Base-by-base conservation (phyloP, 2,113 vertebrate genomes). In the Halcyon senegalensis region DNA sequence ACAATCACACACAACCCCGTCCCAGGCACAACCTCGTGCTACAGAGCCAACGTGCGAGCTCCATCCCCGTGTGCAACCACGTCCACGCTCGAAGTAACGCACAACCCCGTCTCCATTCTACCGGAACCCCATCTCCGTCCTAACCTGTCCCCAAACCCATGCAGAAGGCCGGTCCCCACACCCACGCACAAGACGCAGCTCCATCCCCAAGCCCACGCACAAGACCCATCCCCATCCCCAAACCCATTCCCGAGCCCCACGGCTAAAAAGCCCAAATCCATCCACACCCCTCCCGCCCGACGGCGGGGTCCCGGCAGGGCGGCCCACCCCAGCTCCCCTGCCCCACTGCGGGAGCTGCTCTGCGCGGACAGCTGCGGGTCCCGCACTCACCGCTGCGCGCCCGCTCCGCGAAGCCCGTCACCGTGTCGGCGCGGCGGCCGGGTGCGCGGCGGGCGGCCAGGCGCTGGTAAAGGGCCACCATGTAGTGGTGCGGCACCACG, bases 341-440 rank as follows among this genome's bases (percentile, higher is more conserved):
- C 21, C 27, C 39, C 9, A 10, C 51, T 35, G 63, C 77, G 35
- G 75, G 41, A 35, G 53, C 62, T 7, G 43, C n/a, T 37, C 55
- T 6, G 68, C 59, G 78, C 72, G 51, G 77, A 11, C 79, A 31
- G 48, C 30, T 15, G 76, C 10, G 59, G 68, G 76, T 15, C 53
- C 64, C 14, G 50, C 66, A 83, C 96, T 96, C 97, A 96, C 95
- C 95, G 83, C 84, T 94, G 74, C 89, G 95, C 78, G 97, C 97
- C 95, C 97, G 98, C 89, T 99, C 98, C 31, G 97, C 97, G 96
- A 99, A 99, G 97, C 98, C 98, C 79, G 98, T 99, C 92, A 99
- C 98, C 2, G 98, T 99, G 96, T 99, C 98, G 28, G 98, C 97
- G 73, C 88, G 94, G 91, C 93, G 81, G 66, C 82, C 95, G 73